These are phyloP conservation scores for Sapayoa aenigma DNA, from an alignment of 2,113 vertebrate species.

Conservation along the genomic window DNA sequence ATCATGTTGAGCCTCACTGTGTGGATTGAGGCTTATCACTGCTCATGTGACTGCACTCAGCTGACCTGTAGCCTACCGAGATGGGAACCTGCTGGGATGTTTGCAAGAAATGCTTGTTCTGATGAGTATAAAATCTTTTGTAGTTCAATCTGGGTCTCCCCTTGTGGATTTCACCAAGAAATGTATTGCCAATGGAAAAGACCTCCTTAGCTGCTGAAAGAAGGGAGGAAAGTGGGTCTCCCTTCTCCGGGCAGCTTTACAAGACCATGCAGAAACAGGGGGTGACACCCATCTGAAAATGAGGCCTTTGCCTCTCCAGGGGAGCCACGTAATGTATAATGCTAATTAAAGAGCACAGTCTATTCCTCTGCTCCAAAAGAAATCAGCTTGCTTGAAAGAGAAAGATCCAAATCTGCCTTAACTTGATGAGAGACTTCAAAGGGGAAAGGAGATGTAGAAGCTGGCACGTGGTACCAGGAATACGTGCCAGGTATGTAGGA, in stretches of 20 bases:
- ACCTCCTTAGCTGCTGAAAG: not conserved
- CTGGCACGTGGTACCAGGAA: not conserved
- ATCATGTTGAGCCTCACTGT: rapidly evolving
- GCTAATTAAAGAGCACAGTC: not conserved
- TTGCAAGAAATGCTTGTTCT: not conserved
- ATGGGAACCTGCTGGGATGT: not conserved
- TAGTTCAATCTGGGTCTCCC: rapidly evolving
- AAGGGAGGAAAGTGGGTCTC: not conserved
- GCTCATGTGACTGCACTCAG: not conserved
- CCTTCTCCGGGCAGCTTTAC: not conserved
- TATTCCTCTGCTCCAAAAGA: not conserved
- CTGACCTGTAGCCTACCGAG: not conserved
- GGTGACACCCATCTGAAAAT: not conserved
- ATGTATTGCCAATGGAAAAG: not conserved
- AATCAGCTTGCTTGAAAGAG: not conserved
- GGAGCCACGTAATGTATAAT: rapidly evolving
- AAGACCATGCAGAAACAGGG: not conserved
- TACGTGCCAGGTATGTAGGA: not conserved
- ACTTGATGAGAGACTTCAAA: conserved; percentile 17
- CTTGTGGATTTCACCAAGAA: not conserved
- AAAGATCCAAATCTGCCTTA: not conserved
- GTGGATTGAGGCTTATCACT: not conserved
- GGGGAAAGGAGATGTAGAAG: not conserved
- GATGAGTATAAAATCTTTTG: not conserved
- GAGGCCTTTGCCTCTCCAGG: not conserved